Base-by-base conservation (phyloP, 2,113 vertebrate species). In the Nibea albiflora region DNA sequence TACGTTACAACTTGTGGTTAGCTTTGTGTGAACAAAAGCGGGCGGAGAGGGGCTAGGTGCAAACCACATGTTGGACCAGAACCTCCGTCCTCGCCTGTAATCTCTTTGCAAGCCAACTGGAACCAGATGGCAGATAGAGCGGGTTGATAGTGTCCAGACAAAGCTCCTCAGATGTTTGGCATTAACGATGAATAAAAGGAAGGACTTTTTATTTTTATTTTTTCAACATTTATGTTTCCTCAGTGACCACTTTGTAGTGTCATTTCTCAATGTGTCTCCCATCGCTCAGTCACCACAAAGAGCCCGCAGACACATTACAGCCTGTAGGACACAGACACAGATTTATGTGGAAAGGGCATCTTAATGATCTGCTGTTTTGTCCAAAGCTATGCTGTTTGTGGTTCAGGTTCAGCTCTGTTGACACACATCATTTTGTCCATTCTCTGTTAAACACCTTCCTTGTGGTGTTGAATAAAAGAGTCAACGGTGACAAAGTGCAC, bases 31-130 rank as follows among this genome's bases (percentile, higher is more conserved):
- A 87, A 87, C 49, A 71, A 70, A 86, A 58, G 60, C 9, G 28
- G 44, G 72, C 64, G 76, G 68, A 56, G 77, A 67, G 26, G 35
- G 24, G 56, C 39, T 58, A 63, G 83, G 84, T 84, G 75, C 66
- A 82, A 83, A 84, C 75, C 92, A 89, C 85, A 89, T 90, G 90
- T 87, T 83, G 84, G 78, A 78, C 57, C 77, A 75, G 66, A 86
- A 65, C 61, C 14, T 73, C 67, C 79, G 61, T 68, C 72, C 49
- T 70, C 39, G n/a, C 65, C 73, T 81, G 61, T 76, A 64, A 78
- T 84, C 61, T 83, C 72, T 8, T 81, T 42, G 49, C 24, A 39
- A 49, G 65, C 58, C 47, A 84, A 91, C 66, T 77, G 47, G 72
- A 90, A 85, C 65, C 89, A 90, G 91, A 89, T 90, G 89, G 63